Evolutionary conservation across 2,113 vertebrate genomes (phyloP), one percentile per base, ranked within the genome.

Genomic region (Hoplias malabaricus): DNA sequence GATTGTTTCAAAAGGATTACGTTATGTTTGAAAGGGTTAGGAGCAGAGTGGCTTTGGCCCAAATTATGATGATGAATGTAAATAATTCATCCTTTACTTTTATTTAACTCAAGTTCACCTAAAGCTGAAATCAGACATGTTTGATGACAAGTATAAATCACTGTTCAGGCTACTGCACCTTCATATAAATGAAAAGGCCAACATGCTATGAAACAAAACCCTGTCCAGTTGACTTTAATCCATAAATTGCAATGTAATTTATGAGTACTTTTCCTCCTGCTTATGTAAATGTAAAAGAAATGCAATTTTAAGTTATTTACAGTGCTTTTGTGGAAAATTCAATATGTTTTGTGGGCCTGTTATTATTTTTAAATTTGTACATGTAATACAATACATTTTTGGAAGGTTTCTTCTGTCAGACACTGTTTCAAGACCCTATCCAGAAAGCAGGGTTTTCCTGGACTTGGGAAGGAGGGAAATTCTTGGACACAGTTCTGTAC

Each of bases 1-100:
- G 9, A 31, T 19, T 73, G 2, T 5, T 46, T 61, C 5, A 59
- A 29, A 62, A 16, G 31, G 31, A 19, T 53, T 21, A 21, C 19
- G 19, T 14, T n/a, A 1, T 36, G 31, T 53, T 27, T 65, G 43
- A 53, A 65, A 38, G 31, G 21, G 2, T 61, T 50, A 14, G 12
- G 42, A n/a, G 57, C 31, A 6, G 25, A 59, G 12, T 29, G 25
- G 48, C 31, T 10, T 62, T 53, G 65, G 70, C 34, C 46, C 16
- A 56, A 13, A 59, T 78, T 34, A 69, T 56, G 67, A 19, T 73
- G 40, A 69, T 73, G 43, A 78, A 82, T 82, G 80, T 82, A 73
- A 59, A 68, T 73, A 81, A 31, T 72, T 42, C 21, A 23, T 21
- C 42, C 36, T 65, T 73, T 77, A 27, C 31, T 68, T 46, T 33